phyloP scores from a whole-genome alignment of 2,113 vertebrate species.

The Anser brachyrhynchus region DNA sequence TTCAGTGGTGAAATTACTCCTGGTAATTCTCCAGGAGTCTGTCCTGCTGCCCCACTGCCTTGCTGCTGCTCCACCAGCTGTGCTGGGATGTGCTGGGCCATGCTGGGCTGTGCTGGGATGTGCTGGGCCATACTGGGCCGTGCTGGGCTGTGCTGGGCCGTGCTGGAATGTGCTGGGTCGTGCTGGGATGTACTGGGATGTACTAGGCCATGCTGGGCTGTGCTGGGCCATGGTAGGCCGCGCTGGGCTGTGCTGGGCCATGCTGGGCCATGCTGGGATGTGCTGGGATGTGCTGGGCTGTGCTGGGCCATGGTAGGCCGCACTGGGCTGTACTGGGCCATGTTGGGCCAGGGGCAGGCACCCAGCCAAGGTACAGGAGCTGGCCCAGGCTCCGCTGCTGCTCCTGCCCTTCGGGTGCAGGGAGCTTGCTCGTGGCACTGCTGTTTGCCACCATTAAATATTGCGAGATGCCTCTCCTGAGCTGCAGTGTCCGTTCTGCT shows the following conservation, averaged over 20 bases:
- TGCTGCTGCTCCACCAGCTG: not conserved
- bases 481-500: not conserved
- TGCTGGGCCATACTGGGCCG: not conserved
- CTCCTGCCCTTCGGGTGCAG: not conserved
- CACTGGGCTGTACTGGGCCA: not conserved
- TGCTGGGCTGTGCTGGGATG: not conserved
- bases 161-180: no score
- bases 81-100: not conserved
- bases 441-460: rapidly evolving
- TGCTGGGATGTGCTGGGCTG: no score
- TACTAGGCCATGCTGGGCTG: no score
- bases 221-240: not conserved
- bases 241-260: not conserved
- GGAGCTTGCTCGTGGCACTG: rapidly evolving
- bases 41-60: not conserved
- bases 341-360: no score
- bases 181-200: no score
- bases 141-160: not conserved
- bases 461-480: not conserved
- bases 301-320: no score
- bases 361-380: no score
- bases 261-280: no score
- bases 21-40: rapidly evolving
- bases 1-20: rapidly evolving
- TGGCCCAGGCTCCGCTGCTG: no score